Conservation (phyloP, 2,888 invertebrate species). For the Ryuthela nishihirai region DNA sequence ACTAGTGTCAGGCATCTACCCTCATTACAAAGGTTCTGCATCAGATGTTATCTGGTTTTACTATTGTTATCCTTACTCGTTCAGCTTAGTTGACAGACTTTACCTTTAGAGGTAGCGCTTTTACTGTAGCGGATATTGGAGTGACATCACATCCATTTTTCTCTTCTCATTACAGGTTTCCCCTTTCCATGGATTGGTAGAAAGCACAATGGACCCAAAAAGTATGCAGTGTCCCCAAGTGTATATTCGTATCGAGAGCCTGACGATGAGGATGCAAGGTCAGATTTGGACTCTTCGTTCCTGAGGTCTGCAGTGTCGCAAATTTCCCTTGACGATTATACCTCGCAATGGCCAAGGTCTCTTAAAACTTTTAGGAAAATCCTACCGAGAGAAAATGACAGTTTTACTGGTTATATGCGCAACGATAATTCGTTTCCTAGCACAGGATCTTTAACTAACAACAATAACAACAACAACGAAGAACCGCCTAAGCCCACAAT, state of each 20-base stretch:
- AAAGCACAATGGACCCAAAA: conserved; percentile 34
- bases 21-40: conserved; percentile 32
- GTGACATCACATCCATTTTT: conserved; percentile 26
- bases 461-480: conserved; percentile 23
- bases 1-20: no score
- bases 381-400: conserved; percentile 6
- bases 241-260: conserved; percentile 4
- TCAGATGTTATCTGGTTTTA: conserved; percentile 31
- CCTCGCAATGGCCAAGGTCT: conserved; percentile 20
- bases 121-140: conserved; percentile 24
- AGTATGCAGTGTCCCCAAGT: conserved; percentile 29
- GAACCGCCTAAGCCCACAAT: background rate
- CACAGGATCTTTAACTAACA: conserved; percentile 17
- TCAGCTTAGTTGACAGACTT: no score
- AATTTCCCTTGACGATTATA: conserved; percentile 25
- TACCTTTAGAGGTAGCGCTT: no score
- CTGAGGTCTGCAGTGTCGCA: conserved; percentile 28
- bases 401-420: conserved; percentile 8
- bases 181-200: conserved; percentile 36
- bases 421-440: conserved; percentile 11
- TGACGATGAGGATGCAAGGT: background rate
- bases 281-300: conserved; percentile 7
- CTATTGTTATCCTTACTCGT: no score
- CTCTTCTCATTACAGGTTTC: conserved; percentile 28
- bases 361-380: conserved; percentile 24